Evolutionary conservation across 2,888 invertebrate species (phyloP).

Genomic region (Drosophila paucipuncta): DNA sequence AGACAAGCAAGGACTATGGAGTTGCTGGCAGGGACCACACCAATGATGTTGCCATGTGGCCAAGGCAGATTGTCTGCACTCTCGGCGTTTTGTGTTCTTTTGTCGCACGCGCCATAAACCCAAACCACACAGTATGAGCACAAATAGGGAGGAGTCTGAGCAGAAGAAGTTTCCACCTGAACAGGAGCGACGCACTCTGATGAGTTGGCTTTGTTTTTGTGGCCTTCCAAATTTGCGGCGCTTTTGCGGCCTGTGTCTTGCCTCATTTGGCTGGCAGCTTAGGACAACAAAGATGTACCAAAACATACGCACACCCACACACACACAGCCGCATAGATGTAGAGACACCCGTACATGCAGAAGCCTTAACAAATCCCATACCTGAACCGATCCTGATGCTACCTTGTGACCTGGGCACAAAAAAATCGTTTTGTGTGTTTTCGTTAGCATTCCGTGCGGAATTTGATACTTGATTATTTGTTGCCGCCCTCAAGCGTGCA

Average conservation of each 20-base stretch:
- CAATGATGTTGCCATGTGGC: constrained; percentile 53
- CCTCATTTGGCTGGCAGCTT: constrained; percentile 76
- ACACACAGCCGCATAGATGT: not conserved
- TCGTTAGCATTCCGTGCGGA: constrained; percentile 81
- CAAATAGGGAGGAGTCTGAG: not conserved
- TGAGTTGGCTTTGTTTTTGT: constrained; percentile 62
- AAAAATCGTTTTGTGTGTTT: constrained; percentile 66
- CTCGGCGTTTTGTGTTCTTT: constrained; percentile 67
- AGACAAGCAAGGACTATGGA: constrained; percentile 61
- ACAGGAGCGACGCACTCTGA: constrained; percentile 29
- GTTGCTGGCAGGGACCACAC: not conserved
- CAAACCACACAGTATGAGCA: constrained; percentile 25
- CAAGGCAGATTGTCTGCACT: constrained; percentile 46
- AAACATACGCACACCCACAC: constrained; percentile 4
- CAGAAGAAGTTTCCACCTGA: constrained; percentile 40
- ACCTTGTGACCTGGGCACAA: constrained; percentile 56
- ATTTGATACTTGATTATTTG: constrained; percentile 81
- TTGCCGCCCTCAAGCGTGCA: constrained; percentile 81
- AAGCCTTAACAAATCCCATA: constrained; percentile 34
- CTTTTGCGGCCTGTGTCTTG: constrained; percentile 52
- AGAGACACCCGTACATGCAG: not conserved
- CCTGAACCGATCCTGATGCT: constrained; percentile 25
- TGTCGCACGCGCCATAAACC: constrained; percentile 70
- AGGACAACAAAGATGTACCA: constrained; percentile 32
- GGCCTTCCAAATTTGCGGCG: constrained; percentile 40